Base-by-base conservation (phyloP, 1,140 invertebrate species). In the Olivierus martensii region DNA sequence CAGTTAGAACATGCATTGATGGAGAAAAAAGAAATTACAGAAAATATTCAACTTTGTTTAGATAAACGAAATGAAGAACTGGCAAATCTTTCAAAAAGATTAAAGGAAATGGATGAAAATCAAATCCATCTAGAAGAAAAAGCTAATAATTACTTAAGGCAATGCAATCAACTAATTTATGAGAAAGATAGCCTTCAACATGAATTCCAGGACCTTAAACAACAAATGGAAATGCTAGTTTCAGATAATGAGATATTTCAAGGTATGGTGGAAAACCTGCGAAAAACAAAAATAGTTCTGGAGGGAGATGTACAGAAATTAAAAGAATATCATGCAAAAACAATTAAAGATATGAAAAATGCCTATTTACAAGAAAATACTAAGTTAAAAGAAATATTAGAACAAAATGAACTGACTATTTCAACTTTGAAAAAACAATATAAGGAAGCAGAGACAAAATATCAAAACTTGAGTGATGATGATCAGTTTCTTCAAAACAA, bases 241-340 rank as follows among this genome's bases (percentile, higher is more conserved):
- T 49, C 47, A 3, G 52, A 54, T 34, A 54, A 54, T 45, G 52
- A 54, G 18, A 49, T 42, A 6, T 54, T 45, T 38, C 52, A 54
- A 34, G 35, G 18, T 17, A 21, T 48, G 15, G 39, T 49, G 22
- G 52, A 54, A 45, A 54, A 49, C 28, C 35, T 54, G 5, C 44
- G 18, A 17, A 7, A 34, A 15, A 28, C 46, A 7, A 54, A 54
- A 46, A 39, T 7, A 17, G 37, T n/a, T 1, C 38, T 45, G 14
- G 52, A 54, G 22, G 34, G 38, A 39, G 44, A 49, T 38, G 9
- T 49, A 6, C 19, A 22, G 22, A 42, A 38, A 21, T 7, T 39
- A 28, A 54, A 44, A 39, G 47, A 49, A 45, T 37, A 49, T n/a
- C 38, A 22, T 15, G 28, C 17, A 22, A 17, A n/a, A 18, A 46